Evolutionary conservation across 2,113 vertebrate species (phyloP).

Genomic region (Ginglymostoma cirratum): DNA sequence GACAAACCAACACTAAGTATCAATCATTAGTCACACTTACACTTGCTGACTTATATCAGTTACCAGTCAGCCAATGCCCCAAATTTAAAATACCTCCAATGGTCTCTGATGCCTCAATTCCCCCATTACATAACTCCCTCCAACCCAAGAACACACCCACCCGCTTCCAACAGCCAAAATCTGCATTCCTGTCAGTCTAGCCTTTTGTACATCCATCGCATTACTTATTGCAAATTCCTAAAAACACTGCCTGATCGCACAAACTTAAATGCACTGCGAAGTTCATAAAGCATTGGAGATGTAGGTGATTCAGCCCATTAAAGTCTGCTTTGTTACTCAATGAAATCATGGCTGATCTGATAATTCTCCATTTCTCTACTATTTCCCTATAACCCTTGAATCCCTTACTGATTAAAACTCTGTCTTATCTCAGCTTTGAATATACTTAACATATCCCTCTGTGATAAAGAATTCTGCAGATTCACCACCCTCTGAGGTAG

Average conservation of each 20-base stretch:
- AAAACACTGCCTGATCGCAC: neutral
- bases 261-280: neutral
- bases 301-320: no score
- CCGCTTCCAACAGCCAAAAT: neutral
- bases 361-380: no score
- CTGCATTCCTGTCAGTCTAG: neutral
- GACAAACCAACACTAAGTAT: neutral
- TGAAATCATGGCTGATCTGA: no score
- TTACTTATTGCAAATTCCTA: neutral
- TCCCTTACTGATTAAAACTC: no score
- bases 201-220: neutral
- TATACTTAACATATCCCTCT: no score
- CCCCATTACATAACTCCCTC: neutral
- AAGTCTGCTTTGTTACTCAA: no score
- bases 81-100: neutral
- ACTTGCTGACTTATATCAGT: neutral
- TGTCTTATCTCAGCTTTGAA: no score
- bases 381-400: no score
- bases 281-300: neutral
- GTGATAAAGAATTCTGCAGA: no score
- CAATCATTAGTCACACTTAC: neutral
- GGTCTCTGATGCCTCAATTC: neutral
- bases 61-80: neutral
- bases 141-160: neutral
- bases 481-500: no score